These are phyloP conservation scores for Gonioctena quinquepunctata DNA, from an alignment of 1,140 invertebrate species.

Conservation along the genomic window DNA sequence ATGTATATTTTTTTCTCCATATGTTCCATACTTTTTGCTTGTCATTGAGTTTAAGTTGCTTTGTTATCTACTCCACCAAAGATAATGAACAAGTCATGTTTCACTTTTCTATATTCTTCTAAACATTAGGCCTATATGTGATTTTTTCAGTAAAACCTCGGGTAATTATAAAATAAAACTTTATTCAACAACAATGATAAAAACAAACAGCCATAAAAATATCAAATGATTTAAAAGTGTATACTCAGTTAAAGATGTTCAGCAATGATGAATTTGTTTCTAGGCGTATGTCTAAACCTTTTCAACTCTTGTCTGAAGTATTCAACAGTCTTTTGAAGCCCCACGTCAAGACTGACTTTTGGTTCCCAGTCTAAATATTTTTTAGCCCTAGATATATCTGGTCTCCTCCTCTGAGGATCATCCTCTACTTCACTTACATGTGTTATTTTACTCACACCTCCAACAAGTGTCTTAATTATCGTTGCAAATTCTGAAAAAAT, in stretches of 20 bases:
- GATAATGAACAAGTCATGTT: no score
- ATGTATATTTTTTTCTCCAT: no score
- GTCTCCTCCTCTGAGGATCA: constrained; percentile 91
- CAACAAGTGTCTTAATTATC: constrained; percentile 87
- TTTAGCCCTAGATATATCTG: constrained; percentile 90
- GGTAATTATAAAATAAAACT: no score
- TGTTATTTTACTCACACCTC: constrained; percentile 82
- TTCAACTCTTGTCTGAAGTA: constrained; percentile 90
- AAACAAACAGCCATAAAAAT: not conserved
- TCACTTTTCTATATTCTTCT: no score
- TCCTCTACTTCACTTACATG: constrained; percentile 86
- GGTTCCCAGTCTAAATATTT: constrained; percentile 90
- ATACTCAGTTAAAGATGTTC: constrained; percentile 11
- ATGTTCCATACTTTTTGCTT: no score
- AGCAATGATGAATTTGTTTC: constrained; percentile 34
- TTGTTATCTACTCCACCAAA: no score
- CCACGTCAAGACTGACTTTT: constrained; percentile 82
- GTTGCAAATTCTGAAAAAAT: constrained; percentile 82
- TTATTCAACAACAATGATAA: not conserved
- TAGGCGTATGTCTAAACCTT: constrained; percentile 59
- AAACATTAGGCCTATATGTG: no score
- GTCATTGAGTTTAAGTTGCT: no score
- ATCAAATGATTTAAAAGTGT: not conserved
- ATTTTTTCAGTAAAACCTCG: no score
- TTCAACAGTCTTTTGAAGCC: constrained; percentile 85